These are phyloP conservation scores for Drosophila quasianomalipes DNA, from an alignment of 2,888 invertebrate species.

Conservation along the genomic window DNA sequence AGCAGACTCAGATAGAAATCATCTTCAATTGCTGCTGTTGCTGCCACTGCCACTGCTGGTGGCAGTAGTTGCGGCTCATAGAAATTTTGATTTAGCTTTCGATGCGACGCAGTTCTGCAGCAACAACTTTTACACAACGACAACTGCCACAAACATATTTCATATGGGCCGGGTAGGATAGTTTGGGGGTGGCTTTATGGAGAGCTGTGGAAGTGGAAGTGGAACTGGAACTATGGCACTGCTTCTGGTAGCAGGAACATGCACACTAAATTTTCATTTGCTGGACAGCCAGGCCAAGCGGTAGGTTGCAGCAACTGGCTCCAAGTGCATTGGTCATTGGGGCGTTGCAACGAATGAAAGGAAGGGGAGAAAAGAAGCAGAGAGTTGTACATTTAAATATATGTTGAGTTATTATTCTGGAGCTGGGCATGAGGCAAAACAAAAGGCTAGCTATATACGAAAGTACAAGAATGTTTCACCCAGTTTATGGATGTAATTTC, in stretches of 20 bases:
- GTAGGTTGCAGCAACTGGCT: slow-evolving; percentile 34
- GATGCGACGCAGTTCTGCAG: slow-evolving; percentile 56
- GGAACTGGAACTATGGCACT: slow-evolving; percentile 26
- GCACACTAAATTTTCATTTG: slow-evolving; percentile 79
- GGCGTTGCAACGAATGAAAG: neutral
- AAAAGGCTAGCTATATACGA: slow-evolving; percentile 7
- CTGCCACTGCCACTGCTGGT: neutral
- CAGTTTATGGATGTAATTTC: slow-evolving; percentile 41
- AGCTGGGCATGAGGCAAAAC: slow-evolving; percentile 40
- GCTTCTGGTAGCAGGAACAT: slow-evolving; percentile 74
- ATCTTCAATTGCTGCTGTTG: slow-evolving; percentile 46
- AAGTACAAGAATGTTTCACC: slow-evolving; percentile 47
- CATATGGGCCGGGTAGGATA: slow-evolving; percentile 13
- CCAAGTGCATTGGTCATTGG: slow-evolving; percentile 13
- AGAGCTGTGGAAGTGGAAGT: neutral
- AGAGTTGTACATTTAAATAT: slow-evolving; percentile 74
- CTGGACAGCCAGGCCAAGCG: slow-evolving; percentile 54
- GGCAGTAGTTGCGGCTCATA: slow-evolving; percentile 35
- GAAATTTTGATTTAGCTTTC: slow-evolving; percentile 77
- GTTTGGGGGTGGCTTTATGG: neutral
- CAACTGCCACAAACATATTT: slow-evolving; percentile 61
- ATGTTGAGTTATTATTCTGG: slow-evolving; percentile 77
- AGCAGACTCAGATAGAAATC: slow-evolving; percentile 46
- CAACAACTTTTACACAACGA: slow-evolving; percentile 58
- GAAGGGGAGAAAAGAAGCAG: neutral